A percentile compares a stretch with the other conserved stretches of the same genome.
Conservation (phyloP, 2,113 vertebrate genomes). For the Zosterops lateralis region DNA sequence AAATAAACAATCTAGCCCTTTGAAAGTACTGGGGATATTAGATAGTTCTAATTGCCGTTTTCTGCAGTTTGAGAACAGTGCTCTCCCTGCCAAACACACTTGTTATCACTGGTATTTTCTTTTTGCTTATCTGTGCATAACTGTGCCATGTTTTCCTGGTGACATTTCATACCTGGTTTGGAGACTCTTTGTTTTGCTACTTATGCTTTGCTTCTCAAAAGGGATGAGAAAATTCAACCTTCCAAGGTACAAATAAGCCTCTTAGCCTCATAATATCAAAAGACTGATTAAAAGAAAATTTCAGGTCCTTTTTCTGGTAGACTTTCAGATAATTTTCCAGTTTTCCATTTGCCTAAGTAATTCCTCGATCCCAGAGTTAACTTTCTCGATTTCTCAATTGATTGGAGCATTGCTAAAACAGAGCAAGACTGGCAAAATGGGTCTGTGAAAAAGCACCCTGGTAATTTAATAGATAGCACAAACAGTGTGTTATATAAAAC, state of each 20-base stretch:
- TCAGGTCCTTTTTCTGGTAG: not conserved
- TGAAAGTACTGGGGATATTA: not conserved
- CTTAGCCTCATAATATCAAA: not conserved
- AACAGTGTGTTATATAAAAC: not conserved
- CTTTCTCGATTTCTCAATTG: not conserved
- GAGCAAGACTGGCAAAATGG: not conserved
- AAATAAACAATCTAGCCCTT: not conserved
- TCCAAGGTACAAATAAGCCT: not conserved
- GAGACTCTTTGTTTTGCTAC: not conserved
- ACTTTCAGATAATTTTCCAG: not conserved
- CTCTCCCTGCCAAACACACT: not conserved
- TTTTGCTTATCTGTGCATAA: slow-evolving; percentile 19
- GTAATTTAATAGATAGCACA: not conserved
- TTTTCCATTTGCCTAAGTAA: not conserved
- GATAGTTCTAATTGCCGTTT: not conserved
- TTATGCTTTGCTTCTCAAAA: not conserved
- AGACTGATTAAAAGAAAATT: not conserved
- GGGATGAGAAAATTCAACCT: not conserved
- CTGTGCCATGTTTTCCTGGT: not conserved
- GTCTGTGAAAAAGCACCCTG: not conserved
- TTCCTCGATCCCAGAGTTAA: not conserved
- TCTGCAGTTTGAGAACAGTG: not conserved
- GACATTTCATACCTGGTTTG: slow-evolving; percentile 12
- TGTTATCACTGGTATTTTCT: slow-evolving; percentile 4
- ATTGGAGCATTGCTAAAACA: not conserved